Evolutionary conservation across 2,888 invertebrate genomes (phyloP).

Genomic region (Epirrita christyi): DNA sequence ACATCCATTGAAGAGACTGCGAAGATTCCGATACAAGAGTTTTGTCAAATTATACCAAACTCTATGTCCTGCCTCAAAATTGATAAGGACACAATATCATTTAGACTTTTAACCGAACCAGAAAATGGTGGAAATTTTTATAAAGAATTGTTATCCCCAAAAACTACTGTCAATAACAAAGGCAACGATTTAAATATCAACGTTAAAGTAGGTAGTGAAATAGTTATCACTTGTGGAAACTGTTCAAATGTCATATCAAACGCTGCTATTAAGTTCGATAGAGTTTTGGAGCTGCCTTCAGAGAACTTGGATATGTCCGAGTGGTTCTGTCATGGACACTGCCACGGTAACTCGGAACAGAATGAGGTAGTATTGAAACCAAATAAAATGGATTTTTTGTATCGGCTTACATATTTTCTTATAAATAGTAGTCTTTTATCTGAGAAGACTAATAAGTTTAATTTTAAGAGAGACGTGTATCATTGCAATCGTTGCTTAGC

Average conservation of each 20-base stretch:
- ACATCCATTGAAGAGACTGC: conserved; percentile 54
- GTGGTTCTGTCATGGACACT: conserved; percentile 87
- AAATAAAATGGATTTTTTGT: conserved; percentile 83
- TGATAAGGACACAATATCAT: conserved; percentile 74
- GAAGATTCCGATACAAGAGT: conserved; percentile 68
- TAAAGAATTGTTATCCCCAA: conserved; percentile 62
- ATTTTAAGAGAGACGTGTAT: conserved; percentile 70
- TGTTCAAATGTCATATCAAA: conserved; percentile 77
- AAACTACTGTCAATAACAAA: conserved; percentile 39
- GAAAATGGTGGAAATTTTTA: conserved; percentile 77
- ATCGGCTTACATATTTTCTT: conserved; percentile 83
- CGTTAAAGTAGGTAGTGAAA: conserved; percentile 54
- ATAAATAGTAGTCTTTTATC: conserved; percentile 69
- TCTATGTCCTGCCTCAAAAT: conserved; percentile 81
- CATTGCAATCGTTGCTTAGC: conserved; percentile 85
- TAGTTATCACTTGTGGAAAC: conserved; percentile 70
- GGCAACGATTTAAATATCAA: conserved; percentile 58
- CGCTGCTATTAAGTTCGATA: conserved; percentile 75
- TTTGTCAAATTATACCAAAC: conserved; percentile 77
- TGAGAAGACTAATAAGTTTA: conserved; percentile 74
- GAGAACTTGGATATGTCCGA: conserved; percentile 85
- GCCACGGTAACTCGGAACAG: conserved; percentile 50
- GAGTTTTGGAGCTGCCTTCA: conserved; percentile 86
- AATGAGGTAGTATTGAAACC: conserved; percentile 66
- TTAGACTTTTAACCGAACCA: conserved; percentile 76